Evolutionary conservation across 2,113 vertebrate species (phyloP), one percentile per base, ranked within the genome.

Genomic region (Athene cunicularia): DNA sequence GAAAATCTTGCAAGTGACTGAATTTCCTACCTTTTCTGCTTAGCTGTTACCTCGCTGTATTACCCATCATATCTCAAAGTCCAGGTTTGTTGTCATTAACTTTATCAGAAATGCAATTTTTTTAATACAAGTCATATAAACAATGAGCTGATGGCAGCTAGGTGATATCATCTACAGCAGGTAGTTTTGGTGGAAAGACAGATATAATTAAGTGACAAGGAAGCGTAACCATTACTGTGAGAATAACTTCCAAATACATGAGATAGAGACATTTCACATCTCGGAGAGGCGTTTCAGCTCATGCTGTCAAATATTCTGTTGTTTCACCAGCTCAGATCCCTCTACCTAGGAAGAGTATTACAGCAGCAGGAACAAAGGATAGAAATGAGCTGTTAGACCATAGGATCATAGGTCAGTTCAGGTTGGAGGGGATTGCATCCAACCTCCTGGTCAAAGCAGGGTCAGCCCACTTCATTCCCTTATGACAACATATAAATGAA

Each of bases 51-150:
- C 70, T 95, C 93, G 53, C 98, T 98, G 95, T 97, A 98, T 98
- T 98, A 98, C 96, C 98, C 96, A 91, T 96, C 98, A 97, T 94
- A 94, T 97, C 96, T 89, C 92, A 96, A 97, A 90, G 96, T 96
- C 98, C 96, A 93, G 52, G 28, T 33, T 66, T 91, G 35, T 59
- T 81, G 58, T 84, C 49, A 72, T 59, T 93, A 90, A 49, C 59
- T 67, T 55, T 55, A 84, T 18, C 72, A 93, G 81, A 90, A 95
- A 91, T 53, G 45, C 5, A 76, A 52, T 86, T 93, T 90, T 71
- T 60, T 32, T 66, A 37, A 50, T 24, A 35, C 7, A 64, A 90
- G 21, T 74, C 59, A 33, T 41, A 58, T 43, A 80, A 94, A 77
- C 68, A 92, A 59, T 27, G 30, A 74, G 52, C 56, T 66, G 58